A percentile compares a stretch with the other conserved stretches of the same genome.
phyloP scores from a whole-genome alignment of 2,113 vertebrate genomes.

The chimpanzee (Pan troglodytes) region NHGRI_mPanTro3-v2.1_pri NC_072417.2:68359501-68360000 shows the following conservation, averaged over 20 bases:
- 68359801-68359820: neutral
- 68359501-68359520: neutral
- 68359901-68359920: neutral
- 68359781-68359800: neutral
- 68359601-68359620: neutral
- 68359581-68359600: neutral
- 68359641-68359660: neutral
- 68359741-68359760: neutral
- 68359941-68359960: neutral
- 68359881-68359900: neutral
- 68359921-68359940: neutral
- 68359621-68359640: neutral
- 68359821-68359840: neutral
- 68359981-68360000: neutral
- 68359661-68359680: neutral
- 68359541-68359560: neutral
- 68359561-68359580: neutral
- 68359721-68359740: too few relatives aligned
- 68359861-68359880: neutral
- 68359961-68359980: neutral
- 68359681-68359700: neutral
- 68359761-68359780: neutral
- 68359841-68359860: neutral
- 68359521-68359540: neutral
- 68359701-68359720: neutral